These are phyloP conservation scores for Philotrypesis tridentata DNA, from an alignment of 1,140 invertebrate species.

Conservation along the genomic window DNA sequence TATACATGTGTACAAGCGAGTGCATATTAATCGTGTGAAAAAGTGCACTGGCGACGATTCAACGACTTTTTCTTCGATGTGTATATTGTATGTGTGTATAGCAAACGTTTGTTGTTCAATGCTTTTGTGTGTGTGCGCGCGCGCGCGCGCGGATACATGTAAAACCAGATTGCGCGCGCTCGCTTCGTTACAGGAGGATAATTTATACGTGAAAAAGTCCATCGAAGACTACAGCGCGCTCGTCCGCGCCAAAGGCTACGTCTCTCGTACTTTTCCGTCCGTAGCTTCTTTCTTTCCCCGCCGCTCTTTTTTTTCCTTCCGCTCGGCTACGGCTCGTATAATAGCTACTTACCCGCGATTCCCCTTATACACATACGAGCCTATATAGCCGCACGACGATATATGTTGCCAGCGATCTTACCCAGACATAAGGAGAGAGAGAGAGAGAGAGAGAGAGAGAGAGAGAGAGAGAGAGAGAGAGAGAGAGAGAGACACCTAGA, in stretches of 20 bases:
- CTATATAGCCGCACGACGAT: background rate
- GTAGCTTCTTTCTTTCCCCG: too few species aligned
- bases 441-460: too few species aligned
- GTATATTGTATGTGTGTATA: too few species aligned
- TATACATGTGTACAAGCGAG: too few species aligned
- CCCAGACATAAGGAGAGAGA: too few species aligned
- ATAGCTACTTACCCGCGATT: background rate
- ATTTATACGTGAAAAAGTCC: background rate
- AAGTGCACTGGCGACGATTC: conserved; percentile 28
- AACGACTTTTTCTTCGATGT: conserved; percentile 4
- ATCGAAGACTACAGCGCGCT: too few species aligned
- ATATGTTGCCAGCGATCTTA: too few species aligned
- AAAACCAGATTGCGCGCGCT: background rate
- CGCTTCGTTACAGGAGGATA: too few species aligned
- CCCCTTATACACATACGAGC: background rate
- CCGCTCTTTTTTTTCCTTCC: background rate
- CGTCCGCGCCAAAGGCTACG: background rate
- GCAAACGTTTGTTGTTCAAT: background rate
- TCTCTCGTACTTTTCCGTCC: background rate
- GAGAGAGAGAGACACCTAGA: background rate
- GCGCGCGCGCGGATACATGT: too few species aligned
- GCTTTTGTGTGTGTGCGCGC: too few species aligned
- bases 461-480: too few species aligned
- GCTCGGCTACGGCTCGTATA: background rate
- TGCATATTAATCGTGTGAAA: conserved; percentile 56